Percentiles rank a stretch among this genome's conserved stretches.
phyloP scores from a whole-genome alignment of 2,888 invertebrate genomes.

The Nomada ruficornis region DNA sequence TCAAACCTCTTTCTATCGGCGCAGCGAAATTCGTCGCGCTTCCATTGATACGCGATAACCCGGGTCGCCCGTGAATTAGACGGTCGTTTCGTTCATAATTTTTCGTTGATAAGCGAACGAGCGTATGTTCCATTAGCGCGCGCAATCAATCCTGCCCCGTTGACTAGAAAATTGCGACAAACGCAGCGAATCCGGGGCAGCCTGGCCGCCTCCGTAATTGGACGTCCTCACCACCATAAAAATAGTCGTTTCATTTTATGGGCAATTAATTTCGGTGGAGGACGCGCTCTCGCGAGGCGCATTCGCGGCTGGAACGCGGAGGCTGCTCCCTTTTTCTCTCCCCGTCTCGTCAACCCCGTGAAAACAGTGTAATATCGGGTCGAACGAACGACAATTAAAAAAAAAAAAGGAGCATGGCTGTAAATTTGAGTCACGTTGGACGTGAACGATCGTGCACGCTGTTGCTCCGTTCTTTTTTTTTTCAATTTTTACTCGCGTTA shows the following conservation, averaged over 20 bases:
- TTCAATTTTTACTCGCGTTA: slow-evolving; percentile 18
- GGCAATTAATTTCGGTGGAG: slow-evolving; percentile 79
- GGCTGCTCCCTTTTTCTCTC: background rate
- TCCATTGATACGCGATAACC: slow-evolving; percentile 18
- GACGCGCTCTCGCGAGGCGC: slow-evolving; percentile 60
- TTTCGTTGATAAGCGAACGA: slow-evolving; percentile 52
- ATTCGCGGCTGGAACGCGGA: slow-evolving; percentile 25
- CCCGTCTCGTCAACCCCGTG: slow-evolving; percentile 38
- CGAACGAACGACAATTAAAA: slow-evolving; percentile 46
- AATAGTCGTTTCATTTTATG: slow-evolving; percentile 82
- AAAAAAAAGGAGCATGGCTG: slow-evolving; percentile 13
- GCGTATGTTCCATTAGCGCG: slow-evolving; percentile 65
- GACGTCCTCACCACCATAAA: slow-evolving; percentile 79
- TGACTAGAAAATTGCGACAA: slow-evolving; percentile 73
- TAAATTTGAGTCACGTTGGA: slow-evolving; percentile 47
- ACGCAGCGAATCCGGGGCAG: slow-evolving; percentile 45
- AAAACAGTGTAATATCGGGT: slow-evolving; percentile 57
- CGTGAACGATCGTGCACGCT: background rate
- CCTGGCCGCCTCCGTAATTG: slow-evolving; percentile 75
- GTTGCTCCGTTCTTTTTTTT: background rate
- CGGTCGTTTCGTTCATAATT: slow-evolving; percentile 39
- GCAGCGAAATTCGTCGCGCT: slow-evolving; percentile 6
- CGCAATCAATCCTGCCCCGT: slow-evolving; percentile 69
- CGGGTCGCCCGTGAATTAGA: slow-evolving; percentile 20
- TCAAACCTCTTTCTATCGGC: background rate